These are phyloP conservation scores for Crypturellus undulatus DNA, from an alignment of 2,113 vertebrate genomes.

Conservation along the genomic window DNA sequence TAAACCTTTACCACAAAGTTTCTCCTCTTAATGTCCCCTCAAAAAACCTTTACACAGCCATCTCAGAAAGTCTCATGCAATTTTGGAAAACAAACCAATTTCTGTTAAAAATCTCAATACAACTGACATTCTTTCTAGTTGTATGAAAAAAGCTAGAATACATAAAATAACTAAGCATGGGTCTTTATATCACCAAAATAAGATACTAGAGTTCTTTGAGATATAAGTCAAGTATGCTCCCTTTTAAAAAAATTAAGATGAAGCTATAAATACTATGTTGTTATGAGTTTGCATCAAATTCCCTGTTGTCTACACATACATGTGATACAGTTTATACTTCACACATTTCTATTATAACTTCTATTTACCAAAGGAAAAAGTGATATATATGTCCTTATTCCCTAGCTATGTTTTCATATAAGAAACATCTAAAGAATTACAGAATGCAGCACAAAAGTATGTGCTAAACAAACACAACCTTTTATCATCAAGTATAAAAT, in stretches of 20 bases:
- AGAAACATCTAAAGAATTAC: neutral
- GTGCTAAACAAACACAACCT: neutral
- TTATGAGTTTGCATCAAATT: neutral
- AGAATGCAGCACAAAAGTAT: neutral
- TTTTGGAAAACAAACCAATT: neutral
- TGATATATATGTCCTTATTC: neutral
- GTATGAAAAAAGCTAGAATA: neutral
- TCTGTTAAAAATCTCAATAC: neutral
- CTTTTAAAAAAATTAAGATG: neutral
- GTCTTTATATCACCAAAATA: neutral
- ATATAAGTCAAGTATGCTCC: neutral
- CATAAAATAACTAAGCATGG: neutral
- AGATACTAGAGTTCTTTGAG: neutral
- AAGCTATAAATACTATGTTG: neutral
- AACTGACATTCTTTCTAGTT: neutral
- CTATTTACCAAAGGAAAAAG: neutral
- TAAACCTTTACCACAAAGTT: neutral
- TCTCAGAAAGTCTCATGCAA: neutral
- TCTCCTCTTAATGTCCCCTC: neutral
- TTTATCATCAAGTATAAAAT: neutral
- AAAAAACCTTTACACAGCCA: neutral
- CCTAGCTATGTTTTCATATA: neutral
- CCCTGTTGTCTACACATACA: neutral
- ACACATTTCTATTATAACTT: neutral
- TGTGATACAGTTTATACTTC: neutral